Evolutionary conservation across 2,113 vertebrate genomes (phyloP), one percentile per base, ranked within the genome.

Genomic region (Phalacrocorax carbo): DNA sequence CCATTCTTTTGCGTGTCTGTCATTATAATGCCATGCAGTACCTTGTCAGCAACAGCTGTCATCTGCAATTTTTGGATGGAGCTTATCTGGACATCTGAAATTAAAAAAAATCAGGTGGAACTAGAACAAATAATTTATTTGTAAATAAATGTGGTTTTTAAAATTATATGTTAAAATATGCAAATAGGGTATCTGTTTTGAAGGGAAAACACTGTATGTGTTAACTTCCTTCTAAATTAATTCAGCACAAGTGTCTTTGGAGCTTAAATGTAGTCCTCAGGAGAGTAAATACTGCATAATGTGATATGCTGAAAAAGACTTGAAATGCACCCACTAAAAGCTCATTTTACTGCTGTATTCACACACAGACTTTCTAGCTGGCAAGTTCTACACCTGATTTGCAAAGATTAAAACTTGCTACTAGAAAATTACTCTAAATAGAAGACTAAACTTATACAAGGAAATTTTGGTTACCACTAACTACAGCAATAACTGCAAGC

Each of bases 151-250:
- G 94, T 83, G 54, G 57, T 86, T 64, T 70, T 90, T 55, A 66
- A 95, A 97, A 94, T 95, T 70, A 16, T 91, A 96, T 92, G 79
- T 72, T 80, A 90, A 97, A 76, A 93, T 96, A 97, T 97, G 97
- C 93, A 97, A 97, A 98, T 96, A 55, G 26, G 13, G 17, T 88
- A 69, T 88, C 80, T 96, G 88, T 88, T 97, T 95, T 94, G 93
- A 96, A 94, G 57, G 49, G 83, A 96, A 96, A 96, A 23, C 76
- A 93, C 14, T 55, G 54, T 95, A 82, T 87, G 42, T 58, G 93
- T 70, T 96, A 94, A 92, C 96, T 97, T 97, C 76, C 88, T 96
- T 96, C 90, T 77, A 95, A 98, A 98, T 98, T 96, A 98, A 98
- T 97, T 97, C 97, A 95, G 95, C 55, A 85, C 65, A 93, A 96